These are phyloP conservation scores for Oligia fasciuncula DNA, from an alignment of 2,888 invertebrate genomes.

Conservation along the genomic window DNA sequence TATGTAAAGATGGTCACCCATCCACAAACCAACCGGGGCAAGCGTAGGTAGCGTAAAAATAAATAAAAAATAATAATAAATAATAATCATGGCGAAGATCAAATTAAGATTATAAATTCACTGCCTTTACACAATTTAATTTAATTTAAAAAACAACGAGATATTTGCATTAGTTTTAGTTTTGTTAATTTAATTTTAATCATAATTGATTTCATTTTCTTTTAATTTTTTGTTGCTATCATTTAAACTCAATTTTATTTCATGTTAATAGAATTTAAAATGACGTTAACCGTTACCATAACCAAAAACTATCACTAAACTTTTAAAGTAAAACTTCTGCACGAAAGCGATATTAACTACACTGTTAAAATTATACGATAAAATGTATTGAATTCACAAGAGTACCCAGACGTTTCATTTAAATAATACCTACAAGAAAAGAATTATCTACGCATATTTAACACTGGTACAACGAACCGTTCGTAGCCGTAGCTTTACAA, in stretches of 20 bases:
- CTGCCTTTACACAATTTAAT: not conserved
- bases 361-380: not conserved
- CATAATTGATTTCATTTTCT: not conserved
- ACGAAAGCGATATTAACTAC: not conserved
- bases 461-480: constrained; percentile 2
- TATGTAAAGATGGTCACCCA: too few relatives aligned
- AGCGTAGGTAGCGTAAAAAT: too few relatives aligned
- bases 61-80: too few relatives aligned
- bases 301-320: not conserved
- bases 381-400: not conserved
- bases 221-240: not conserved
- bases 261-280: not conserved
- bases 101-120: not conserved
- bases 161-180: not conserved
- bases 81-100: not conserved
- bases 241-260: constrained; percentile 1
- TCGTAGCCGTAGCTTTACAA: not conserved
- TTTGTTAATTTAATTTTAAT: not conserved
- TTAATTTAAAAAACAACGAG: not conserved
- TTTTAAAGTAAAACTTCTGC: not conserved
- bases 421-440: not conserved
- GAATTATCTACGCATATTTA: not conserved
- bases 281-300: not conserved
- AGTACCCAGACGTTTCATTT: not conserved
- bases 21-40: too few relatives aligned